These are phyloP conservation scores for Atopsyche davidsoni DNA, from an alignment of 1,140 invertebrate species.

Conservation along the genomic window DNA sequence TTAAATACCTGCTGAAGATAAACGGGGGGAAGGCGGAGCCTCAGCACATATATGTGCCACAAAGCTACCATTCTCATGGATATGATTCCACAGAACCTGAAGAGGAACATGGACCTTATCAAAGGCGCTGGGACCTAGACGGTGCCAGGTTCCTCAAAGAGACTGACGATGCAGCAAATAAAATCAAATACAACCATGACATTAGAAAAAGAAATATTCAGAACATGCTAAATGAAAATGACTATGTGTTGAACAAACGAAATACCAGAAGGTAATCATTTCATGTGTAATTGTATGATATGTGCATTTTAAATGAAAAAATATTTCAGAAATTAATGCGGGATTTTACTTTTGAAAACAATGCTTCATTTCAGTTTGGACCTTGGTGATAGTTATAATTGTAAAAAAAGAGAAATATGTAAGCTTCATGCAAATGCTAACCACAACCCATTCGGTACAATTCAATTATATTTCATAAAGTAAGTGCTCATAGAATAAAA, in stretches of 20 bases:
- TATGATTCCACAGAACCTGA: constrained; percentile 12
- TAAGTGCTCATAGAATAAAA: constrained; percentile 30
- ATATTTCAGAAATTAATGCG: too few relatives aligned
- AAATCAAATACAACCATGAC: constrained; percentile 4
- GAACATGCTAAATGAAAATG: constrained; percentile 4
- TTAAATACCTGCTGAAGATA: constrained; percentile 21
- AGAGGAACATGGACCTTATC: not conserved
- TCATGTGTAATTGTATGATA: too few relatives aligned
- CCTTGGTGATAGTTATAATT: constrained; percentile 17
- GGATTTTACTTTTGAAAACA: not conserved
- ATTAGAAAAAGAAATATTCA: constrained; percentile 2
- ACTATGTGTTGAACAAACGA: too few relatives aligned
- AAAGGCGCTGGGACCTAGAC: constrained; percentile 32
- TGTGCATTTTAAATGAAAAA: too few relatives aligned
- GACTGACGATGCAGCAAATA: not conserved
- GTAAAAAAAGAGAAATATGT: constrained; percentile 22
- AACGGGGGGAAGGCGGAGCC: not conserved
- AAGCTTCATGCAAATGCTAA: constrained; percentile 33
- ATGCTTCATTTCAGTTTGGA: constrained; percentile 13
- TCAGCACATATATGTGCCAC: constrained; percentile 3
- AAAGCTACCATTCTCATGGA: constrained; percentile 10
- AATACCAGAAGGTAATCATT: too few relatives aligned
- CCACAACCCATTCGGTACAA: constrained; percentile 38
- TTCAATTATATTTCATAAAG: constrained; percentile 45
- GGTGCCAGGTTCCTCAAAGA: constrained; percentile 28